These are phyloP conservation scores for Tenualosa ilisha DNA, from an alignment of 2,797 vertebrate species.

Conservation along the genomic window DNA sequence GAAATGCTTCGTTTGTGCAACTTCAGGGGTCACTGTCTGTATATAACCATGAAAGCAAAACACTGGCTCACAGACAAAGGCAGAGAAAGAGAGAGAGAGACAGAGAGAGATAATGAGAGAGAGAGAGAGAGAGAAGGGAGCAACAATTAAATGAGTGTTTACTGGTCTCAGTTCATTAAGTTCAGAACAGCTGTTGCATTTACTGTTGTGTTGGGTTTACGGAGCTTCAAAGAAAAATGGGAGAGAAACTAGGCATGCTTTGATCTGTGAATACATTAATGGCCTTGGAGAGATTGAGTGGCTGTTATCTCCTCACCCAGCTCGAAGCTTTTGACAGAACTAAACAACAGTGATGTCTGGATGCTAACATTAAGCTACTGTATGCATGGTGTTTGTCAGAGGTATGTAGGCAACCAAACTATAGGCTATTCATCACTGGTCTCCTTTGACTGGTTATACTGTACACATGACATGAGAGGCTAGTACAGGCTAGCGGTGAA, in stretches of 20 bases:
- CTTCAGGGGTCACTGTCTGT: not conserved
- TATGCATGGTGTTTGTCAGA: not conserved
- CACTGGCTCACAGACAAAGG: not conserved
- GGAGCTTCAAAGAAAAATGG: conserved; percentile 40
- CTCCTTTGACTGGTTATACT: not conserved
- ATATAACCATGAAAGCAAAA: conserved; percentile 3
- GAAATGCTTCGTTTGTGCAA: conserved; percentile 50
- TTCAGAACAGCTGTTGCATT: conserved; percentile 65
- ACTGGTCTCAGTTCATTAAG: conserved; percentile 60
- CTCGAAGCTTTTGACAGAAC: conserved; percentile 27
- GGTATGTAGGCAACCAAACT: not conserved
- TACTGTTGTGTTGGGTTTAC: conserved; percentile 58
- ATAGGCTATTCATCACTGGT: not conserved
- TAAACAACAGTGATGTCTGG: not conserved
- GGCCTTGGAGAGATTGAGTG: conserved; percentile 38
- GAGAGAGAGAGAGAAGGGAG: not conserved
- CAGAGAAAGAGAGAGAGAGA: too few species aligned
- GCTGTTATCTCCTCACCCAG: conserved; percentile 31
- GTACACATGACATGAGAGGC: not conserved
- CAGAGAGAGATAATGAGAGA: not conserved
- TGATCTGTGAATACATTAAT: conserved; percentile 49
- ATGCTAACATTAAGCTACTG: not conserved
- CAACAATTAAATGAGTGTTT: conserved; percentile 63
- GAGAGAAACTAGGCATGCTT: conserved; percentile 31
- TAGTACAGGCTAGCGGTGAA: not conserved